Evolutionary conservation across 1,140 invertebrate genomes (phyloP), one percentile per base, ranked within the genome.

Genomic region (Drosophila sucinea): DNA sequence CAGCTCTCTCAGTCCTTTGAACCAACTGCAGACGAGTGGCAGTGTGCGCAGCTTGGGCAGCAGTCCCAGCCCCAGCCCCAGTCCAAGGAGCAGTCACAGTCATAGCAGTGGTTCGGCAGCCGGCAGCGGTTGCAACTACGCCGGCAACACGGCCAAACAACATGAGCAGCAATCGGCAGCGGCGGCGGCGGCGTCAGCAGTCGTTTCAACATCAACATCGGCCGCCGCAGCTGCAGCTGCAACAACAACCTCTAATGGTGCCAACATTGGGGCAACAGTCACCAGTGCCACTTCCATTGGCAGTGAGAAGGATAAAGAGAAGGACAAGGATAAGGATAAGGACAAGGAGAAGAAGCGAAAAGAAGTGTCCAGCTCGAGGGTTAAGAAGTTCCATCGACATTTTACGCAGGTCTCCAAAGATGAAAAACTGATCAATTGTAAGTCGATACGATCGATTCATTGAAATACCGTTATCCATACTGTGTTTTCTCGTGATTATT

Each of bases 391-490:
- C 91, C 94, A 95, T 87, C 92, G 95, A 17, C 95, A 95, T 91
- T 96, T 96, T 92, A 94, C 95, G 60, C 94, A 95, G 86, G 95
- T 96, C 57, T 93, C 95, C 55, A 93, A 94, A 5, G 96, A 96
- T 77, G 96, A 97, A 90, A 94, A 94, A 79, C 95, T 97, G 51
- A 93, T 97, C 66, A 96, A 97, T 92, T 96, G 95, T 96, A 92
- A 95, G 95, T 73, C 8, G 6, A 51, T 30, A 23, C 30, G 1
- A 33, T 10, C 17, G 17, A 17, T 17, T 23, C 10, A 8, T 17
- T 8, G 25, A 10, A 2, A 1, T 33, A 30, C 29, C 32, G n/a
- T 32, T 38, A 30, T 29, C 51, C 35, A 27, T 54, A 44, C 23
- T 1, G 30, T 17, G 17, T 17, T n/a, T 55, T 64, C 23, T 70